Evolutionary conservation across 2,888 invertebrate genomes (phyloP), one percentile per base, ranked within the genome.

Genomic region (Agrotis puta): DNA sequence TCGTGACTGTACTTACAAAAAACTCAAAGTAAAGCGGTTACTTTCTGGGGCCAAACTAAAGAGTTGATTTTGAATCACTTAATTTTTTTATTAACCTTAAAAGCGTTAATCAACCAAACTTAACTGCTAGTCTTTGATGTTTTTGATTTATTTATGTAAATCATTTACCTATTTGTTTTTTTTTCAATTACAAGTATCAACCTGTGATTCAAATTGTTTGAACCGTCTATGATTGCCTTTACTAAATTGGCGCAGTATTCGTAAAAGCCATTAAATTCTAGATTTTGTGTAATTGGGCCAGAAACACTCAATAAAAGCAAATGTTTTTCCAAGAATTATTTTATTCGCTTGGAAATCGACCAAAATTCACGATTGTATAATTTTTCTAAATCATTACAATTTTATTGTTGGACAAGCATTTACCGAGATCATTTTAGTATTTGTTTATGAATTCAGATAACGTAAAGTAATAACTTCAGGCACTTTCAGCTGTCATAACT

Each of bases 261-360:
- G 43, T 51, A 71, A 62, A 43, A 22, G 11, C 7, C 24, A 57
- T 50, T 58, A 71, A 64, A 54, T 48, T 66, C 16, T 20, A 20
- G 45, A 64, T 14, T 67, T 58, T 63, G 58, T 43, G 62, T 65
- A 73, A 74, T 72, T 53, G 56, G 61, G 56, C 50, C 53, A 66
- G 27, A 66, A 74, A 68, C 53, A 57, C 70, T 59, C 53, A 72
- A 51, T 76, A 77, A 78, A 83, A 77, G 5, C 54, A 47, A 74
- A 68, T 64, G 50, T 22, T 77, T 48, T 79, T 74, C 72, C 51
- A 14, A 56, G 71, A 81, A 84, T 45, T 72, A 65, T 47, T 72
- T 66, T 64, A 77, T 75, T 48, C 61, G 20, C 67, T 83, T 84
- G 84, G 79, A 83, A 47, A 64, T 54, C 64, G 61, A 74, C 82